Percentiles rank a stretch among this genome's conserved stretches.
Evolutionary conservation across 2,888 invertebrate genomes (phyloP).

Genomic region (Phyllotreta cruciferae): DNA sequence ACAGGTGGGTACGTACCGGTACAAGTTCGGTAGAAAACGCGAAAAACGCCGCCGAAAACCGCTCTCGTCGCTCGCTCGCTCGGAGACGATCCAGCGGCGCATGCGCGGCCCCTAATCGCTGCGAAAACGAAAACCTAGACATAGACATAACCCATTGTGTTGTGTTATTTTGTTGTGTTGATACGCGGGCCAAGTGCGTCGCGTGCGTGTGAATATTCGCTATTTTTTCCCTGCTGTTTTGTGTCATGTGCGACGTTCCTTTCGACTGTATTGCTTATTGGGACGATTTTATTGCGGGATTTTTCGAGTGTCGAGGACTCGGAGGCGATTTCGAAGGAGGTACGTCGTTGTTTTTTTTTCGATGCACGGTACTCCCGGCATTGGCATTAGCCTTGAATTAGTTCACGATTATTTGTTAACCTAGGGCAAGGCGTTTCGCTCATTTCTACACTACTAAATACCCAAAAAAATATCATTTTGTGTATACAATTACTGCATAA

Average conservation of each 20-base stretch:
- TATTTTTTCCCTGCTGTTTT: slow-evolving; percentile 36
- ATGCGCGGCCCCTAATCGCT: no score
- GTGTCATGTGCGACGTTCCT: slow-evolving; percentile 43
- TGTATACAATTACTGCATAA: no score
- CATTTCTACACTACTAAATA: no score
- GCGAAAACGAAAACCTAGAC: slow-evolving; percentile 48
- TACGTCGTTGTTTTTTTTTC: slow-evolving; percentile 39
- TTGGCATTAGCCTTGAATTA: slow-evolving; percentile 49
- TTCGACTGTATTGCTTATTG: slow-evolving; percentile 32
- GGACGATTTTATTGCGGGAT: slow-evolving; percentile 36
- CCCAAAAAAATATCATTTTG: no score
- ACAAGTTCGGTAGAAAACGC: no score
- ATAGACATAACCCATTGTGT: slow-evolving; percentile 40
- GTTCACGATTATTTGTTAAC: slow-evolving; percentile 44
- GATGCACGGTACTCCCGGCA: slow-evolving; percentile 44
- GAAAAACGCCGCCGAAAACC: no score
- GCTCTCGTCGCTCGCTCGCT: no score
- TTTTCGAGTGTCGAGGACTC: slow-evolving; percentile 39
- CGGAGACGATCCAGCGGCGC: no score
- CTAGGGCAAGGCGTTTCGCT: slow-evolving; percentile 44
- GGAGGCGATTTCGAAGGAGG: slow-evolving; percentile 43
- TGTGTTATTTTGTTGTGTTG: background rate
- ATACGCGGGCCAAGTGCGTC: slow-evolving; percentile 56
- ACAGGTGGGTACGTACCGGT: background rate
- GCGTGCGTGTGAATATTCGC: slow-evolving; percentile 41